Evolutionary conservation across 2,797 vertebrate genomes (phyloP), one percentile per base, ranked within the genome.

Genomic region (Gephyroberyx darwinii): DNA sequence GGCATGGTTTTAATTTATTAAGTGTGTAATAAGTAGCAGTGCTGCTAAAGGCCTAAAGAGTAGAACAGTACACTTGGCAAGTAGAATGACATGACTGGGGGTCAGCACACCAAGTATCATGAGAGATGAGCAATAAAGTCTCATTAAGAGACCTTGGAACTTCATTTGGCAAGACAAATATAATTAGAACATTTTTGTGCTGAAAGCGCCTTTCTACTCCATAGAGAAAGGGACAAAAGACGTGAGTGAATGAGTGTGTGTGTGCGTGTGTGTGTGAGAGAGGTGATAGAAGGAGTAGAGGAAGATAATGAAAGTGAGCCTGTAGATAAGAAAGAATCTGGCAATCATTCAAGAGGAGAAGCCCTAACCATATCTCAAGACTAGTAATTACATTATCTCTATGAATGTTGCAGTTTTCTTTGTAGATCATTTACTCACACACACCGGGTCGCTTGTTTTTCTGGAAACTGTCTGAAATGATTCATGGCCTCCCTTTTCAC

Each of bases 361-460:
- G 45, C 70, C 9, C 22, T 37, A 59, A 69, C 33, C 64, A 66
- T 61, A 70, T 76, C 59, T 84, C 69, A 63, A 77, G 54, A 77
- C 58, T 70, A 57, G 64, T 75, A 82, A 89, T 90, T 75, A 75
- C 76, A 88, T 90, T 75, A 85, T 86, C 78, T 88, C 55, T 74
- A 67, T 73, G 84, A 88, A 87, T 75, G 77, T 63, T 79, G 71
- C 73, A 74, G 80, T 87, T 87, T 79, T 89, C 54, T 83, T 81
- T 75, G 31, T 56, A 20, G 31, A 86, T 86, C 62, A 84, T 88
- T 89, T 83, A 88, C 84, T 90, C 4, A n/a, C 73, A 82, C 83
- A 62, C 54, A 51, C 30, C 41, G 59, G 69, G 62, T 48, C 35
- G 54, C 75, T 61, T 63, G 59, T 72, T 75, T 81, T 68, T 72